Evolutionary conservation across 1,140 invertebrate genomes (phyloP).

Genomic region (Lordiphosa stackelbergi): DNA sequence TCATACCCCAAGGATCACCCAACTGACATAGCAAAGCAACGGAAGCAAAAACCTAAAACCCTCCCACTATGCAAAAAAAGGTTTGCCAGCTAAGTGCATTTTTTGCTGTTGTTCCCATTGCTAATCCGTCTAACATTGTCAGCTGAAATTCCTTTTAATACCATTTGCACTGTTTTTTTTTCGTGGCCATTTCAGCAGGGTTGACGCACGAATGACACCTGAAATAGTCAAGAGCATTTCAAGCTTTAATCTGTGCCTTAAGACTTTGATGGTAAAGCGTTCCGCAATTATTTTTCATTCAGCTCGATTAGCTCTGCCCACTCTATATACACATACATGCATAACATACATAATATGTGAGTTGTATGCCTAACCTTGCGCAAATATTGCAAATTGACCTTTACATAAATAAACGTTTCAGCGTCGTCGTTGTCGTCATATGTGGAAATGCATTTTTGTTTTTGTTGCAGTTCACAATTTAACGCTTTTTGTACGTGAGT

Average conservation of each 20-base stretch:
- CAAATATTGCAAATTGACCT: conserved; percentile 72
- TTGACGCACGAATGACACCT: conserved; percentile 11
- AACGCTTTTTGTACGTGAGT: conserved; percentile 35
- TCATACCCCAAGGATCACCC: conserved; percentile 54
- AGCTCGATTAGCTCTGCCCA: conserved; percentile 29
- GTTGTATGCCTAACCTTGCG: conserved; percentile 60
- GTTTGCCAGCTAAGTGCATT: conserved; percentile 33
- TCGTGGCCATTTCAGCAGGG: conserved; percentile 13
- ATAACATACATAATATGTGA: neutral
- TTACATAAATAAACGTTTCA: conserved; percentile 63
- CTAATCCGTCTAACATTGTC: conserved; percentile 64
- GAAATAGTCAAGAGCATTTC: neutral
- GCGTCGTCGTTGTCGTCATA: conserved; percentile 19
- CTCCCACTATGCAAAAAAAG: conserved; percentile 2
- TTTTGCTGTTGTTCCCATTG: conserved; percentile 22
- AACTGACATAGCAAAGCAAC: conserved; percentile 21
- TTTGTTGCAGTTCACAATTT: conserved; percentile 30
- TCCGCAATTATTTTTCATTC: conserved; percentile 31
- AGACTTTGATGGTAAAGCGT: conserved; percentile 16
- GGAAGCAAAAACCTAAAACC: conserved; percentile 21
- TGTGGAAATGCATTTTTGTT: conserved; percentile 38
- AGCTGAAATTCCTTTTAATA: conserved; percentile 62
- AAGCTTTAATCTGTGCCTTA: conserved; percentile 23
- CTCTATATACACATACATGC: neutral
- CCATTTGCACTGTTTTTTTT: conserved; percentile 24